Base-by-base conservation (phyloP, 2,113 vertebrate genomes). In the Rhegmatorhina hoffmannsi region DNA sequence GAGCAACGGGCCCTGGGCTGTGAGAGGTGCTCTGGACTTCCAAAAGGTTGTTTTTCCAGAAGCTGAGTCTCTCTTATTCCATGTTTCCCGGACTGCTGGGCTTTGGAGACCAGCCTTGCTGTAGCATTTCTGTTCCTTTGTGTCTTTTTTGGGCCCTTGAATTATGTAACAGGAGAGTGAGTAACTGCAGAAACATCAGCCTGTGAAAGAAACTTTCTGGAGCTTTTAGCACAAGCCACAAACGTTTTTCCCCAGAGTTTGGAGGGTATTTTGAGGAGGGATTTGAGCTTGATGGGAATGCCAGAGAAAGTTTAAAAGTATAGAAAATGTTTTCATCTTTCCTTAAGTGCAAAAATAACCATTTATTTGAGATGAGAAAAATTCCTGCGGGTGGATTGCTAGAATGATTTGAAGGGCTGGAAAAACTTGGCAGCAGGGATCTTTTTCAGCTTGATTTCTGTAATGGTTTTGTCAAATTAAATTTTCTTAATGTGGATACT, bases 1-100 rank as follows among this genome's bases (percentile, higher is more conserved):
- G 50, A 69, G 33, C 62, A 63, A 6, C 0, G 0, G 43, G 43
- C 23, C 2, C 26, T 2, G 23, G 34, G 77, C 13, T 1, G 4
- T 40, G 53, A 33, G 72, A 53, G 72, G 29, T 64, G 28, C 75
- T 11, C 17, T 55, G n/a, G 0, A 1, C 25, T 70, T 66, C 34
- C n/a, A 13, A 13, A 77, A 94, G 72, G 31, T 46, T 36, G 26
- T 50, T 67, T 74, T 74, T 59, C 49, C 17, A 20, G 40, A 38
- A 68, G 55, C 34, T 23, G 38, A 74, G 55, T 36, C 46, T 68
- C 34, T 90, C 29, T 76, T 4, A 1, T 31, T 91, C 52, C n/a
- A 67, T 24, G 18, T 80, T 93, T 75, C 33, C 52, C 44, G 2
- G 75, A 91, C n/a, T 11, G 31, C 2, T 68, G 89, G 50, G 53